Evolutionary conservation across 1,140 invertebrate species (phyloP).

Genomic region (Euglossa dilemma): DNA sequence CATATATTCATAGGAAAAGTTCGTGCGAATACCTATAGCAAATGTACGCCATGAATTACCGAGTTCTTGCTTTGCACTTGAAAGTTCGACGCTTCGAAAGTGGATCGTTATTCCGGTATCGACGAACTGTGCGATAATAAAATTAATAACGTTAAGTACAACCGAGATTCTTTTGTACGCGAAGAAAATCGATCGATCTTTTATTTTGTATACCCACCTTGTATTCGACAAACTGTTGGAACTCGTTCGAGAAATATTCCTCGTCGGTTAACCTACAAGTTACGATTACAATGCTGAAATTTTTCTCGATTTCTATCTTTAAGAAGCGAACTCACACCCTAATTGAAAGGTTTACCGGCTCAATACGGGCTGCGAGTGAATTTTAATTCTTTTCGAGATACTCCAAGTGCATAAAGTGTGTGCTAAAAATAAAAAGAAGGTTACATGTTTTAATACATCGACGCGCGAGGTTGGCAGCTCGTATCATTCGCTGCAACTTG

Average conservation of each 20-base stretch:
- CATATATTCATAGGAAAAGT: background rate
- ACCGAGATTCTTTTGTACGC: too few relatives aligned
- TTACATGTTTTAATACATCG: background rate
- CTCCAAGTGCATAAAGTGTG: background rate
- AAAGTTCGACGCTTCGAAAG: too few relatives aligned
- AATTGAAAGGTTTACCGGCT: background rate
- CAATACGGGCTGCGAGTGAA: background rate
- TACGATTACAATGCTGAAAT: background rate
- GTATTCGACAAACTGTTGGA: too few relatives aligned
- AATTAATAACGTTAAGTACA: too few relatives aligned
- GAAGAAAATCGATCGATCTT: background rate
- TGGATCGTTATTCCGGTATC: too few relatives aligned
- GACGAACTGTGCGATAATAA: too few relatives aligned
- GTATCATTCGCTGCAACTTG: background rate
- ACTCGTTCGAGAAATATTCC: too few relatives aligned
- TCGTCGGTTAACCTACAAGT: too few relatives aligned
- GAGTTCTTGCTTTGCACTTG: too few relatives aligned
- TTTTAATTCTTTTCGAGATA: conserved; percentile 8
- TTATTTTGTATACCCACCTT: too few relatives aligned
- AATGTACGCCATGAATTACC: too few relatives aligned
- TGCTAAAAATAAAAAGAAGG: conserved; percentile 21
- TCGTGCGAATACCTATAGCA: background rate
- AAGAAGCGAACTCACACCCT: background rate
- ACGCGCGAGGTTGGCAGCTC: background rate
- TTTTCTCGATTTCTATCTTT: background rate